These are phyloP conservation scores for Geotrypetes seraphini DNA, from an alignment of 2,797 vertebrate species.

Conservation along the genomic window DNA sequence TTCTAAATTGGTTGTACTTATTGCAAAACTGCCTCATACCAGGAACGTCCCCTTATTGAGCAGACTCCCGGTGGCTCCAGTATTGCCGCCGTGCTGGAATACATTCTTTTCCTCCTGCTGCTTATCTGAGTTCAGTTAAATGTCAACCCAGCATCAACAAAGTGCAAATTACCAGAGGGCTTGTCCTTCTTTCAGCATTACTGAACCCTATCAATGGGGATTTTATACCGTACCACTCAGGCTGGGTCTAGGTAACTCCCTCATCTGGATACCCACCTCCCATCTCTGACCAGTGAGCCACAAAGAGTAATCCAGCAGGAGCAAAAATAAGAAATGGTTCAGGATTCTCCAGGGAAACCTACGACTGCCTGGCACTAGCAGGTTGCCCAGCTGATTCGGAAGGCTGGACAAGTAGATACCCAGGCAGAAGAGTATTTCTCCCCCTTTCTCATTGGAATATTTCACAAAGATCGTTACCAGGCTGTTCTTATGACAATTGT, in stretches of 20 bases:
- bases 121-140: conserved; percentile 33
- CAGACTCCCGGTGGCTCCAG: conserved; percentile 10
- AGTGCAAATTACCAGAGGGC: conserved; percentile 34
- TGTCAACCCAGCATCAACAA: conserved; percentile 36
- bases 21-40: conserved; percentile 19
- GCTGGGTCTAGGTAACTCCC: conserved; percentile 10
- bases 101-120: conserved; percentile 35
- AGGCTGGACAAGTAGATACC: no score
- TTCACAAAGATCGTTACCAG: no score
- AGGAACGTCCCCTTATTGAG: conserved; percentile 39
- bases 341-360: conserved; percentile 6
- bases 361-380: no score
- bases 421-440: no score
- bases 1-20: conserved; percentile 9
- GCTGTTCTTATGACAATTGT: no score
- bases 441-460: no score
- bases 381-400: no score
- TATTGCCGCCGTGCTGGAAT: conserved; percentile 18
- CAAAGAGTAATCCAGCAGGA: background rate
- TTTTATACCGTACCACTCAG: conserved; percentile 16
- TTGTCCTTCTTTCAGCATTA: conserved; percentile 32
- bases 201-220: conserved; percentile 29
- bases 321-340: conserved; percentile 8
- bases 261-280: conserved; percentile 4
- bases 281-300: background rate